Percentiles rank a stretch among this genome's conserved stretches.
These are phyloP conservation scores for Salminus brasiliensis DNA, from an alignment of 2,113 vertebrate species.

Conservation along the genomic window DNA sequence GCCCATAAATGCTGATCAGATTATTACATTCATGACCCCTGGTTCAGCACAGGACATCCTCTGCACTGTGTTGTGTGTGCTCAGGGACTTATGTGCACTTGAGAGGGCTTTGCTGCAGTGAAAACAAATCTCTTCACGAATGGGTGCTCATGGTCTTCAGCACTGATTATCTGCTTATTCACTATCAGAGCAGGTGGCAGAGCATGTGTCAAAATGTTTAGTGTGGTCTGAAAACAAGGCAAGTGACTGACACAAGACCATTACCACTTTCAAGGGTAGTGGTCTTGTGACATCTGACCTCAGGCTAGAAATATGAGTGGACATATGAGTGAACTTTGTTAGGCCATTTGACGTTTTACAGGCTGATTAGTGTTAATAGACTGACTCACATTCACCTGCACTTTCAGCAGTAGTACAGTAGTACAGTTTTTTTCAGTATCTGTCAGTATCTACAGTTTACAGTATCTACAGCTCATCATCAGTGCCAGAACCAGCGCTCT, in stretches of 20 bases:
- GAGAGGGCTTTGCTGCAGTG: background rate
- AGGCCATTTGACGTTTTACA: too few relatives aligned
- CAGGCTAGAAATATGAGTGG: background rate
- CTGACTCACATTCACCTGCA: too few relatives aligned
- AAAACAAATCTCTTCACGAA: background rate
- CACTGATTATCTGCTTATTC: background rate
- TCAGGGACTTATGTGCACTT: background rate
- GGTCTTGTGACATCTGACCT: background rate
- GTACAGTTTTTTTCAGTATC: background rate
- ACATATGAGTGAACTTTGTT: too few relatives aligned
- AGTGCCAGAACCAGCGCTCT: background rate
- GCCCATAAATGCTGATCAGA: background rate
- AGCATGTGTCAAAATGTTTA: constrained; percentile 4
- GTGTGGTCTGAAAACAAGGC: background rate
- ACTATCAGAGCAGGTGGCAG: background rate
- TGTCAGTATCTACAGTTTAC: background rate
- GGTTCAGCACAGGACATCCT: background rate
- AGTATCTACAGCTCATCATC: background rate
- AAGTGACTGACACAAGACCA: background rate
- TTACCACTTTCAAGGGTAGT: background rate
- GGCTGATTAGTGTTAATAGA: too few relatives aligned
- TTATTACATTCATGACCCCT: background rate
- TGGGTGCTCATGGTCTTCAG: background rate
- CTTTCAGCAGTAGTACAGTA: too few relatives aligned
- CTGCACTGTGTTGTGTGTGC: background rate